Percentiles rank a stretch among this genome's conserved stretches.
Evolutionary conservation across 2,113 vertebrate species (phyloP).

Genomic region (Channa argus): DNA sequence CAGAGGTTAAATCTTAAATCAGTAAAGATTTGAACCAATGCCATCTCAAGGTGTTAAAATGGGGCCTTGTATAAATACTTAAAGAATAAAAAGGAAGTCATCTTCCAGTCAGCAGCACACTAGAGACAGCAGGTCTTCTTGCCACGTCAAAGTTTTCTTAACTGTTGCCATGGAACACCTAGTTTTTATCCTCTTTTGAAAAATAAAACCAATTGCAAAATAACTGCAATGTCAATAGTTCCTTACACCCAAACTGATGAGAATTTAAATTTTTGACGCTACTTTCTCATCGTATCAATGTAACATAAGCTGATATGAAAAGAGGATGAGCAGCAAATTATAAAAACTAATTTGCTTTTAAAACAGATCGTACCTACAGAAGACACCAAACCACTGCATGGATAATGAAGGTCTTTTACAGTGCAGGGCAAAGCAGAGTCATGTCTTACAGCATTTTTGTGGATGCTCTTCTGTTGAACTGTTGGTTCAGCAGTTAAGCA

Average conservation of each 20-base stretch:
- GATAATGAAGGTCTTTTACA: constrained; percentile 32
- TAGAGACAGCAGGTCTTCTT: constrained; percentile 10
- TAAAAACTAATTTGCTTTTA: constrained; percentile 9
- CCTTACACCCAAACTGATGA: constrained; percentile 1
- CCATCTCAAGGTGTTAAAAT: no score
- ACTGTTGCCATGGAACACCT: constrained; percentile 12
- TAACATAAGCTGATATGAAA: constrained; percentile 35
- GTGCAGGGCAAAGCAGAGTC: constrained; percentile 4
- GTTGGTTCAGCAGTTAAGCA: constrained; percentile 43
- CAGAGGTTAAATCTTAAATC: no score
- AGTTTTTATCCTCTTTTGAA: background rate
- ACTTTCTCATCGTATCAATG: constrained; percentile 2
- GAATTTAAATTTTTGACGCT: background rate
- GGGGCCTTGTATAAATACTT: no score
- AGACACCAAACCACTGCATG: constrained; percentile 20
- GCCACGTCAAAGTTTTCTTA: constrained; percentile 20
- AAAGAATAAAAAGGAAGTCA: background rate
- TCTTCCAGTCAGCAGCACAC: background rate
- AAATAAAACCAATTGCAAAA: background rate
- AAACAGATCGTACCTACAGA: constrained; percentile 25
- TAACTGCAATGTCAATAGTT: background rate
- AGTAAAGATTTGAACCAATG: no score
- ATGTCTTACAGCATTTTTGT: background rate
- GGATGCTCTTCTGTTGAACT: constrained; percentile 9
- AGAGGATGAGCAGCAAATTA: constrained; percentile 28